Base-by-base conservation (phyloP, 1,140 invertebrate species). In the Schlechtendalia chinensis region DNA sequence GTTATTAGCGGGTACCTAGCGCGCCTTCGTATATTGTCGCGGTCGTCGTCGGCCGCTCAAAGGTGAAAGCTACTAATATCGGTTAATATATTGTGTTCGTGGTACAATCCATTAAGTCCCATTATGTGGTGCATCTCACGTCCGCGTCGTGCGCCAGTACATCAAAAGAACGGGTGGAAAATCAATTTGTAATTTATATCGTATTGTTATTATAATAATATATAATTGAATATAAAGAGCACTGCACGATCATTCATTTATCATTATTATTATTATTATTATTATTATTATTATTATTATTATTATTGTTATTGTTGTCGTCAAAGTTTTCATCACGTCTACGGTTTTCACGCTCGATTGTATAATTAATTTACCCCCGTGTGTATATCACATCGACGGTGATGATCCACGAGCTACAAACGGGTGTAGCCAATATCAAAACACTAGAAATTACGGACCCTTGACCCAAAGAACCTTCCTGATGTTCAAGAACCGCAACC, bases 131-230 rank as follows among this genome's bases (percentile, higher is more conserved):
- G 32, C 8, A 8, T 50, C 5, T 14, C 39, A 11, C 24, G 24
- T 29, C 17, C 29, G 59, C 17, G 24, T 61, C 59, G 27, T 56
- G 53, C 53, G 17, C 45, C 32, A 67, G 53, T 53, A 74, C 71
- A 74, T 74, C 71, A 74, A 74, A 74, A 27, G 53, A 58, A 45
- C 32, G 63, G 63, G 63, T 74, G 47, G 22, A 29, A 74, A 74
- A 74, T 74, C 71, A 74, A 74, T 74, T 56, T 74, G n/a, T 67
- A 61, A 56, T 56, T 56, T 27, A 27, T 59, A 22, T n/a, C n/a
- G 61, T 17, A 61, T 39, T 27, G 59, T 61, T 5, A 50, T 61
- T 1, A 50, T 12, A 50, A 50, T 50, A 50, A 12, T 50, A 11
- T 50, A 50, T 50, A 50, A 50, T 50, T 6, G 47, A 14, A 50